Conservation (phyloP, 2,797 vertebrate species). For the Coregonus sp. region DNA sequence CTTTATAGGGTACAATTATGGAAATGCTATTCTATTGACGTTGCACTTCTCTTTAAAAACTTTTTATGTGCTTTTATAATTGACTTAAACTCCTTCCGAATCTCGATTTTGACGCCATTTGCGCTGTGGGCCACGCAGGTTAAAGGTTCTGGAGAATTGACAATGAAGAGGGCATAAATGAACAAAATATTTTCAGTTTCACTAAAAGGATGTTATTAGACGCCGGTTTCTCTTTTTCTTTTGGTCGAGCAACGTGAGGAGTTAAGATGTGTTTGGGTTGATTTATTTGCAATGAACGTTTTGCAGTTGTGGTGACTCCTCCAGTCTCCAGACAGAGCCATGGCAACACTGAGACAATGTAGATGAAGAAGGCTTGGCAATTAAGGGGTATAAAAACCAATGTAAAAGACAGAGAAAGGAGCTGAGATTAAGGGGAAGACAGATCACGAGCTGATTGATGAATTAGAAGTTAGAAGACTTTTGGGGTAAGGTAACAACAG, state of each 20-base stretch:
- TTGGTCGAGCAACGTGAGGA: slow-evolving; percentile 34
- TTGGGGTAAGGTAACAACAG: too few relatives aligned
- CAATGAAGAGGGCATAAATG: slow-evolving; percentile 16
- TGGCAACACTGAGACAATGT: too few relatives aligned
- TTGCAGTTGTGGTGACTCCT: slow-evolving; percentile 38
- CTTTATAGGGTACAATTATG: slow-evolving; percentile 57
- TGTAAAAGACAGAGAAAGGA: too few relatives aligned
- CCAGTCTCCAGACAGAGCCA: too few relatives aligned
- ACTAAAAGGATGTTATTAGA: slow-evolving; percentile 31
- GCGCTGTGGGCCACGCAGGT: slow-evolving; percentile 14
- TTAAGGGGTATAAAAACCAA: too few relatives aligned
- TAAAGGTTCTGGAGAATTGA: slow-evolving; percentile 43
- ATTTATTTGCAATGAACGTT: slow-evolving; percentile 53
- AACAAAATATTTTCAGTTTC: slow-evolving; percentile 48
- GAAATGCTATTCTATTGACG: slow-evolving; percentile 48
- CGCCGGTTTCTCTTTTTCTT: slow-evolving; percentile 12
- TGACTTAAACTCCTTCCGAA: slow-evolving; percentile 26
- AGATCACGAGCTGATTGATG: too few relatives aligned
- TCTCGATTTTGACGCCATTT: slow-evolving; percentile 29
- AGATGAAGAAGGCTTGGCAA: too few relatives aligned
- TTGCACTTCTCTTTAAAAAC: slow-evolving; percentile 29
- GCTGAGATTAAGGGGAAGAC: too few relatives aligned
- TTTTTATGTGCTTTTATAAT: slow-evolving; percentile 46
- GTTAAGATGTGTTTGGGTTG: slow-evolving; percentile 25
- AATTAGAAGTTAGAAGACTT: too few relatives aligned